Conservation (phyloP, 2,113 vertebrate genomes). For the Thamnophis sirtalis region DNA sequence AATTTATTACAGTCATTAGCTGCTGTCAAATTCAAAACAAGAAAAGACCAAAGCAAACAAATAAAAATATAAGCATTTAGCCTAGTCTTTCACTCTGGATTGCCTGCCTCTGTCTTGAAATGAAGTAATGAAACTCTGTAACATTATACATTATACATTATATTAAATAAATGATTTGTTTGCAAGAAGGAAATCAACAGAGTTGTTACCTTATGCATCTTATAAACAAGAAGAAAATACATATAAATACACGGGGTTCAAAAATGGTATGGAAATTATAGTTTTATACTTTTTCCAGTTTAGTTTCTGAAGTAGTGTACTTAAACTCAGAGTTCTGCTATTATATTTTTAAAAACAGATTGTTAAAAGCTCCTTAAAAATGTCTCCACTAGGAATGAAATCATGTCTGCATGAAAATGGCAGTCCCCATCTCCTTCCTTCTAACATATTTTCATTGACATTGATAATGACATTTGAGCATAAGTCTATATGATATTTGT, state of each 20-base stretch:
- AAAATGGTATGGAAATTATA: neutral
- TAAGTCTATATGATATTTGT: neutral
- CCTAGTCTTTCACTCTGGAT: neutral
- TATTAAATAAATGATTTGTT: neutral
- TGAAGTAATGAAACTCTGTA: neutral
- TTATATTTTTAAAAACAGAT: neutral
- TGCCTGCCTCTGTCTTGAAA: neutral
- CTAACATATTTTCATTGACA: neutral
- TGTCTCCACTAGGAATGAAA: neutral
- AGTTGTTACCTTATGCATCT: neutral
- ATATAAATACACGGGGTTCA: neutral
- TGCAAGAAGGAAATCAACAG: neutral
- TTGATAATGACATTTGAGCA: neutral
- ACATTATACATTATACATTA: neutral
- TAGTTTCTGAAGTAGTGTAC: neutral
- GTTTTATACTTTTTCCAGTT: neutral
- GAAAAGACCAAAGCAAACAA: neutral
- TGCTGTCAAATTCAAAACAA: neutral
- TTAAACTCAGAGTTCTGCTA: neutral
- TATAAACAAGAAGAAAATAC: neutral
- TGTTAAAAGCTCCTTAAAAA: neutral
- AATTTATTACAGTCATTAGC: neutral
- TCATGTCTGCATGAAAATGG: neutral
- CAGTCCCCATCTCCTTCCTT: neutral
- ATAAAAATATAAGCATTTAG: neutral